phyloP scores from a whole-genome alignment of 1,140 invertebrate genomes.

The Trypoxylus dichotomus region DNA sequence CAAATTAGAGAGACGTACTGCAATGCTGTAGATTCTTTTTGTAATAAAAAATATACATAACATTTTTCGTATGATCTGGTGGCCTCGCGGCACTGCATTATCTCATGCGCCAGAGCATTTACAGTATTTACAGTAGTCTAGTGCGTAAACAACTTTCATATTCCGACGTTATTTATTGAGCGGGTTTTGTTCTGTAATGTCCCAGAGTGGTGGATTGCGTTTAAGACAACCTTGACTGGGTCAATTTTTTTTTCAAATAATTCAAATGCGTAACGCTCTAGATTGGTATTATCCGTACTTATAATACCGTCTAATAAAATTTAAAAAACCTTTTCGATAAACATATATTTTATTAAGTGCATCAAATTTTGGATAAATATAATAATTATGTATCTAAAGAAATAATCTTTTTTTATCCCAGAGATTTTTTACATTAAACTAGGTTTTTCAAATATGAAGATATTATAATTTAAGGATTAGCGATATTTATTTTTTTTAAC shows the following conservation, averaged over 20 bases:
- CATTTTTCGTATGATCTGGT: background rate
- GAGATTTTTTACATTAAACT: too few species aligned
- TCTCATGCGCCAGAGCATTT: background rate
- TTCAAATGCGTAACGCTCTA: background rate
- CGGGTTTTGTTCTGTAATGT: background rate
- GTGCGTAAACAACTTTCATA: conserved; percentile 10
- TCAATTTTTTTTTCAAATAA: background rate
- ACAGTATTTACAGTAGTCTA: background rate
- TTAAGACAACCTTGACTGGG: background rate
- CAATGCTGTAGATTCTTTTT: too few species aligned
- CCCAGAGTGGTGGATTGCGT: background rate
- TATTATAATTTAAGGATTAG: too few species aligned
- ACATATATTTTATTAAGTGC: background rate
- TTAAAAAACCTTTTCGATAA: too few species aligned
- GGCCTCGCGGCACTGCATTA: conserved; percentile 8
- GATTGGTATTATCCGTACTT: background rate
- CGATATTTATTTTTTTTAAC: too few species aligned
- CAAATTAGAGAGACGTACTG: too few species aligned
- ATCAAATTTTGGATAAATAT: too few species aligned
- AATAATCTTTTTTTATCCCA: too few species aligned
- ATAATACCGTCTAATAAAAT: background rate
- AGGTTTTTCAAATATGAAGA: too few species aligned
- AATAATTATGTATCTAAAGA: too few species aligned
- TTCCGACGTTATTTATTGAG: background rate
- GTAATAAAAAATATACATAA: background rate